Conservation (phyloP, 2,797 vertebrate species). For the Pantherophis vulpinus region DNA sequence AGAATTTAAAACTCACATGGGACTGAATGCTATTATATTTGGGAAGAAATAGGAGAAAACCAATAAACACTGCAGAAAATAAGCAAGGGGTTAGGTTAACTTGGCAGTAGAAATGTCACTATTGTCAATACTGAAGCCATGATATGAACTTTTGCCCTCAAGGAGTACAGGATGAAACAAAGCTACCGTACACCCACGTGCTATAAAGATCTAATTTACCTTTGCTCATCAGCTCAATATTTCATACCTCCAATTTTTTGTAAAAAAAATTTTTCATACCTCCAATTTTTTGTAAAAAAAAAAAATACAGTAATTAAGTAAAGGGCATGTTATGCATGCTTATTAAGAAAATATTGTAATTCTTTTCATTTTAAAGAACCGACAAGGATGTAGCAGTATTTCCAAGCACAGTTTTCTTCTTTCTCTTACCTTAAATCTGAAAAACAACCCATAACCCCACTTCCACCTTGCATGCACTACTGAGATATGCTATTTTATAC, state of each 20-base stretch:
- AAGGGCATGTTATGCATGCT: not conserved
- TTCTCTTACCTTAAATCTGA: not conserved
- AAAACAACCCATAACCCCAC: not conserved
- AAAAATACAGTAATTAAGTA: not conserved
- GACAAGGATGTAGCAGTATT: not conserved
- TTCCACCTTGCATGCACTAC: not conserved
- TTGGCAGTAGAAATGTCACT: conserved; percentile 24
- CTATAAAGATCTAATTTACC: not conserved
- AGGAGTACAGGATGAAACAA: not conserved
- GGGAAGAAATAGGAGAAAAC: conserved; percentile 7
- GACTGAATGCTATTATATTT: not conserved
- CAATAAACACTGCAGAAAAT: not conserved
- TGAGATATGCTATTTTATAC: not conserved
- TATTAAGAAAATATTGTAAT: not conserved
- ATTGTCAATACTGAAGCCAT: not conserved
- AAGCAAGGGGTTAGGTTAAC: not conserved
- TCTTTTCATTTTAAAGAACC: not conserved
- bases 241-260: not conserved
- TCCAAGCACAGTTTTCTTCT: not conserved
- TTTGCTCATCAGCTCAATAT: not conserved
- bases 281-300: no score
- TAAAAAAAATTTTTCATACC: not conserved
- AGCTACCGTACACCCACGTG: not conserved
- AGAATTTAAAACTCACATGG: not conserved
- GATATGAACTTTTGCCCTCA: not conserved